A percentile compares a stretch with the other conserved stretches of the same genome.
Evolutionary conservation across 2,888 invertebrate species (phyloP).

Genomic region (Drosophila leonis): DNA sequence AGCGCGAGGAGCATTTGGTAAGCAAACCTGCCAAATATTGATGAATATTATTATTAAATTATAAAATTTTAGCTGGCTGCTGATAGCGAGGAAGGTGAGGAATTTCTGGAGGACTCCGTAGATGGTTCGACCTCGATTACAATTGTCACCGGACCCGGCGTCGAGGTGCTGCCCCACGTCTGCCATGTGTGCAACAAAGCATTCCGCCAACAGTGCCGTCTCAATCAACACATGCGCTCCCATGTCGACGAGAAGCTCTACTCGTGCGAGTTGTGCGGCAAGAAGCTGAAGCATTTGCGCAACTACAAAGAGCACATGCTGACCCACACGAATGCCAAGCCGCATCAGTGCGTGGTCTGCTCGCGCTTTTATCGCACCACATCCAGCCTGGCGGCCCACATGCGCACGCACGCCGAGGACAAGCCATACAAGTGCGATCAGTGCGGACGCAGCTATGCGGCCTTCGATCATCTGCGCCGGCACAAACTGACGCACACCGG

Average conservation of each 20-base stretch:
- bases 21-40: neutral
- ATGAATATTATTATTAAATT: too few relatives aligned
- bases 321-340: conserved; percentile 79
- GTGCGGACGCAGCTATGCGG: conserved; percentile 66
- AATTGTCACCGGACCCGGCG: neutral
- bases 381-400: conserved; percentile 68
- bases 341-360: conserved; percentile 64
- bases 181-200: conserved; percentile 60
- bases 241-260: conserved; percentile 84
- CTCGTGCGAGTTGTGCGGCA: conserved; percentile 83
- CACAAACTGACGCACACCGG: conserved; percentile 72
- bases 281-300: conserved; percentile 84
- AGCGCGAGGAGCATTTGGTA: conserved; percentile 61
- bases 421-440: conserved; percentile 84
- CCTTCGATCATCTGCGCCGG: conserved; percentile 62
- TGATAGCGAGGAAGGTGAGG: conserved; percentile 49
- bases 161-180: conserved; percentile 49
- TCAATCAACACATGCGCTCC: conserved; percentile 83
- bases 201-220: conserved; percentile 67
- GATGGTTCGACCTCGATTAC: conserved; percentile 9
- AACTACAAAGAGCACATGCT: conserved; percentile 85
- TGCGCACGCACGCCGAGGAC: conserved; percentile 72
- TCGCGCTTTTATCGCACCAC: conserved; percentile 67
- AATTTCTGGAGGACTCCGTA: conserved; percentile 36
- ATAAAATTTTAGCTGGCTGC: conserved; percentile 39